Conservation (phyloP, 2,888 invertebrate genomes). For the Philonicus albiceps region DNA sequence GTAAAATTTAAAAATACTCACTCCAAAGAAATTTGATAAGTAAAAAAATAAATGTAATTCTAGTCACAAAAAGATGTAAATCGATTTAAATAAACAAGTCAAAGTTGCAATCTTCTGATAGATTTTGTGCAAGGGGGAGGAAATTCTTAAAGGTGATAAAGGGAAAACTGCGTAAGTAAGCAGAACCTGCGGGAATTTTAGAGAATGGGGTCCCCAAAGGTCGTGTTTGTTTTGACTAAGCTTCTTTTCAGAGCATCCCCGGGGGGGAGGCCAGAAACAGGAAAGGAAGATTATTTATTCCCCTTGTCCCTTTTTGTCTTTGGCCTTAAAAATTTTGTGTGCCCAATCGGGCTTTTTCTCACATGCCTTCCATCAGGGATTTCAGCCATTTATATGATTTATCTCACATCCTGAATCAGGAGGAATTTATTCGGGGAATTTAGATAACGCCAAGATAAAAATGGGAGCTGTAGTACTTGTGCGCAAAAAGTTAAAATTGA, state of each 20-base stretch:
- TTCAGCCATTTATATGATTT: not conserved
- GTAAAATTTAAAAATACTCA: too few species aligned
- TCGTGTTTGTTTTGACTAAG: not conserved
- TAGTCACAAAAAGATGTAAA: too few species aligned
- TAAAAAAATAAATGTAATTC: too few species aligned
- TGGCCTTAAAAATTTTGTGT: not conserved
- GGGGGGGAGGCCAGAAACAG: not conserved
- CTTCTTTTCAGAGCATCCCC: not conserved
- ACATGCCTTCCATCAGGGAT: not conserved
- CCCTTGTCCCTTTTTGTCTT: not conserved
- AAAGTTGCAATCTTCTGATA: not conserved
- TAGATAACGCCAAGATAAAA: not conserved
- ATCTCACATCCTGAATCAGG: not conserved
- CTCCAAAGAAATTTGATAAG: too few species aligned
- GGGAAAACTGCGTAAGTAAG: not conserved
- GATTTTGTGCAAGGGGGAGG: not conserved
- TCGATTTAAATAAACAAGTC: not conserved
- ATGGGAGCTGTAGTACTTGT: not conserved
- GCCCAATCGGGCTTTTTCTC: not conserved
- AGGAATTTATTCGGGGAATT: not conserved
- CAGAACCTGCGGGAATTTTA: not conserved
- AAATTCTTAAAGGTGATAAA: not conserved
- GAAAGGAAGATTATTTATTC: not conserved
- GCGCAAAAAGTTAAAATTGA: not conserved
- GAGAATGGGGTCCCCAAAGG: not conserved